Percentiles rank a stretch among this genome's conserved stretches.
Conservation (phyloP, 2,113 vertebrate species). For the Ploceus nigricollis region DNA sequence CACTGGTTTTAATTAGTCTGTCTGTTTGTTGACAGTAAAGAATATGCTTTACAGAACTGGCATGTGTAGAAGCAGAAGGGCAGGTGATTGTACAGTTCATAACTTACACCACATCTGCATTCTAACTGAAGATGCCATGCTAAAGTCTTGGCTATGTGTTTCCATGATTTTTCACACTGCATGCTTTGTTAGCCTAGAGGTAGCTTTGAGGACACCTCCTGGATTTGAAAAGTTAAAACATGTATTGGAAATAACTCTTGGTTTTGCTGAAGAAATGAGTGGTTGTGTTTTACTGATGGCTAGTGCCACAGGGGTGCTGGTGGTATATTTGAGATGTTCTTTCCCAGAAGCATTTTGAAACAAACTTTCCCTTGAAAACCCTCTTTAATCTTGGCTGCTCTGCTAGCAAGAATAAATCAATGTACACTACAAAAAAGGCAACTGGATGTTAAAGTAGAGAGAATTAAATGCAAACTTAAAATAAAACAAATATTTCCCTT, state of each 20-base stretch:
- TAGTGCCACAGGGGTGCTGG: background rate
- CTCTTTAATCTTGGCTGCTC: background rate
- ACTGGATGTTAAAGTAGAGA: background rate
- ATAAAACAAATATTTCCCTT: background rate
- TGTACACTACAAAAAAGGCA: background rate
- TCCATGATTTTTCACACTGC: background rate
- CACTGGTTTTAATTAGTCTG: background rate
- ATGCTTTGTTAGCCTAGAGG: background rate
- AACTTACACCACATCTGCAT: background rate
- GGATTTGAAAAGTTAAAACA: background rate
- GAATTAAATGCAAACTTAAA: background rate
- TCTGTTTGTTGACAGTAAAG: background rate
- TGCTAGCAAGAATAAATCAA: background rate
- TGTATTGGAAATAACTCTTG: background rate
- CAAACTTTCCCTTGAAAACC: background rate
- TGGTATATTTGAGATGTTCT: background rate
- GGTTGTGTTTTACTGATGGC: background rate
- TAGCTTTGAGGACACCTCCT: slow-evolving; percentile 5
- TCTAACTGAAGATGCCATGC: background rate
- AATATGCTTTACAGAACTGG: background rate
- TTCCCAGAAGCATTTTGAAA: background rate
- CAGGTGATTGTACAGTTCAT: background rate
- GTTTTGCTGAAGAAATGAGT: background rate
- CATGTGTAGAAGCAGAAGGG: background rate
- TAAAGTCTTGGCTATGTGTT: background rate